Base-by-base conservation (phyloP, 2,888 invertebrate species). In the Slavum lentiscoides region DNA sequence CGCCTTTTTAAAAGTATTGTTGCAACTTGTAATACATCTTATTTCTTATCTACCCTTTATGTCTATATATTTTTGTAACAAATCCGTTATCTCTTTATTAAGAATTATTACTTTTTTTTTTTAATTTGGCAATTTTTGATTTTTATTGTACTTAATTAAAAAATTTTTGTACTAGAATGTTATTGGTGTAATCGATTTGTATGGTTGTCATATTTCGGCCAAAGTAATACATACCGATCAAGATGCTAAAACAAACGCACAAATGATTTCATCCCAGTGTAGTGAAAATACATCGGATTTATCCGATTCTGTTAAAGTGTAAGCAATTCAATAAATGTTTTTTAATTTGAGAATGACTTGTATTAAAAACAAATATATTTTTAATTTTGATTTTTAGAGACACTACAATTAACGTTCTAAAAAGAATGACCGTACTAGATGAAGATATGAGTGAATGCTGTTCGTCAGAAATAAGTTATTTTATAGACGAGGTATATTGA, bases 151-250 rank as follows among this genome's bases (percentile, higher is more conserved):
- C 39, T 61, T 59, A 83, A 8, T 92, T n/a, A 49, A 11, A 0
- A 43, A 49, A 9, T 4, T 17, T 53, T 68, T 23, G 6, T 59
- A 30, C 59, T 88, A 90, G 64, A 94, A 92, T 86, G 91, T 97
- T 81, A 97, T 94, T 88, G 96, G 96, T 3, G 96, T 97, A n/a
- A 92, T 97, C 68, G 97, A 97, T 88, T 88, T 97, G 74, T 97
- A 96, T 85, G 97, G 97, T 0, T 89, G 91, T 66, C 81, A 76
- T 53, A 80, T 66, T 58, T 80, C 80, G 64, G 80, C 43, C 11
- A 80, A 80, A 80, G 80, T 80, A n/a, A 80, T 80, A 55, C 70
- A 72, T n/a, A 64, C 62, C 11, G 80, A 80, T 66, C 70, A 64
- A 55, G 80, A 80, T 72, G 11, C 23, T 43, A 80, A 80, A 55